A percentile compares a stretch with the other conserved stretches of the same genome.
These are phyloP conservation scores for Lutjanus argentimaculatus DNA, from an alignment of 2,797 vertebrate species.

Conservation along the genomic window DNA sequence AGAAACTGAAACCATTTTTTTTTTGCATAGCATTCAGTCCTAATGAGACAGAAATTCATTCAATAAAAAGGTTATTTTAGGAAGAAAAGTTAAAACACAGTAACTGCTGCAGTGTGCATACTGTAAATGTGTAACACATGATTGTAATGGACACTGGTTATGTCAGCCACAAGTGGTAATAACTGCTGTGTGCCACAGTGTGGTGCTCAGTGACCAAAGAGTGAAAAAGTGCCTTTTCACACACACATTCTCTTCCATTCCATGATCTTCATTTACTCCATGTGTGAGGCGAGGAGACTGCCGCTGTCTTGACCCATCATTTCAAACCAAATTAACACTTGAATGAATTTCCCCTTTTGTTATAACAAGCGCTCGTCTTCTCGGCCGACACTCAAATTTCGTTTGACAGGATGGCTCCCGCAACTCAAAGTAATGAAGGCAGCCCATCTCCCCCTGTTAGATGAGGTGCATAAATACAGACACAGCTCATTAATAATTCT, in stretches of 20 bases:
- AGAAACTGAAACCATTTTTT: not conserved
- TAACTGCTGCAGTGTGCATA: not conserved
- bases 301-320: conserved; percentile 71
- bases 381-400: conserved; percentile 71
- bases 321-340: conserved; percentile 82
- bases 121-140: not conserved
- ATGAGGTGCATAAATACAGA: conserved; percentile 83
- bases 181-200: conserved; percentile 69
- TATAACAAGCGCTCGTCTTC: conserved; percentile 78
- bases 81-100: not conserved
- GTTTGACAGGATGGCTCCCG: conserved; percentile 75
- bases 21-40: no score
- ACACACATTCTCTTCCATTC: conserved; percentile 1
- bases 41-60: not conserved
- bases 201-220: conserved; percentile 72
- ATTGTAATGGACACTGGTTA: not conserved
- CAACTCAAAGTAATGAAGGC: conserved; percentile 68
- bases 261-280: conserved; percentile 27
- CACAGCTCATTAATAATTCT: conserved; percentile 84
- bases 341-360: conserved; percentile 81
- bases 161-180: conserved; percentile 45
- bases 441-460: conserved; percentile 77
- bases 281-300: conserved; percentile 40
- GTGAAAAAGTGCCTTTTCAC: not conserved
- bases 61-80: not conserved